Conservation (phyloP, 2,888 invertebrate species). For the Pristionchus fissidentatus region DNA sequence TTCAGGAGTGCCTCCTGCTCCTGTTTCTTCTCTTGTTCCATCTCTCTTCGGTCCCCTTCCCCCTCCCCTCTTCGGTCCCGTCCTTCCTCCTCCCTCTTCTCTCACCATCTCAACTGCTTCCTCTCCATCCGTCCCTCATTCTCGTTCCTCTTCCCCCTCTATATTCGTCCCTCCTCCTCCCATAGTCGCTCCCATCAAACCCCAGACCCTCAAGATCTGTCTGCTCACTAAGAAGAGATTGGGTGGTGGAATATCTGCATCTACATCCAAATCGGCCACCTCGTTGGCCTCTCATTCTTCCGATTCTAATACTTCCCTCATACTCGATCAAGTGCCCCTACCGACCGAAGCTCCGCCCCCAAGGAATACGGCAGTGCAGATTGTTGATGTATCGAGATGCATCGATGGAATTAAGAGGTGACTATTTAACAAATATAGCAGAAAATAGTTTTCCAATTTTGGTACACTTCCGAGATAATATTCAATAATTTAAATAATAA, state of each 20-base stretch:
- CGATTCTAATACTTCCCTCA: neutral
- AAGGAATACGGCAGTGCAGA: too few species aligned
- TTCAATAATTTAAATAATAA: too few species aligned
- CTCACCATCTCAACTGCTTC: neutral
- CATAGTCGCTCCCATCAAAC: neutral
- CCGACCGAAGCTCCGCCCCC: too few species aligned
- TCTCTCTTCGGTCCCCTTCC: neutral
- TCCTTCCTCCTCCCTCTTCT: conserved; percentile 6
- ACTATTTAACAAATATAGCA: too few species aligned
- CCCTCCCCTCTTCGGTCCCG: neutral
- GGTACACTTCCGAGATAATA: too few species aligned
- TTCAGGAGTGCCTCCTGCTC: neutral
- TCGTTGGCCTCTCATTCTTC: neutral
- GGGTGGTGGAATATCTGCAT: neutral
- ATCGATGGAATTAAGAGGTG: too few species aligned
- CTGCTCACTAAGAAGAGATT: neutral
- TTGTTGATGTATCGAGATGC: too few species aligned
- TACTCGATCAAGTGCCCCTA: neutral
- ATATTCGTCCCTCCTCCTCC: conserved; percentile 21
- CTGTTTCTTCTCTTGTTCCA: neutral
- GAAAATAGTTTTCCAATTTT: too few species aligned
- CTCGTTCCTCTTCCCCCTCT: conserved; percentile 19
- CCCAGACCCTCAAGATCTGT: conserved; percentile 26
- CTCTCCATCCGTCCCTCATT: neutral
- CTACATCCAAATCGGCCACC: neutral